Evolutionary conservation across 2,888 invertebrate genomes (phyloP).

Genomic region (Melikaiella ostensackeni): DNA sequence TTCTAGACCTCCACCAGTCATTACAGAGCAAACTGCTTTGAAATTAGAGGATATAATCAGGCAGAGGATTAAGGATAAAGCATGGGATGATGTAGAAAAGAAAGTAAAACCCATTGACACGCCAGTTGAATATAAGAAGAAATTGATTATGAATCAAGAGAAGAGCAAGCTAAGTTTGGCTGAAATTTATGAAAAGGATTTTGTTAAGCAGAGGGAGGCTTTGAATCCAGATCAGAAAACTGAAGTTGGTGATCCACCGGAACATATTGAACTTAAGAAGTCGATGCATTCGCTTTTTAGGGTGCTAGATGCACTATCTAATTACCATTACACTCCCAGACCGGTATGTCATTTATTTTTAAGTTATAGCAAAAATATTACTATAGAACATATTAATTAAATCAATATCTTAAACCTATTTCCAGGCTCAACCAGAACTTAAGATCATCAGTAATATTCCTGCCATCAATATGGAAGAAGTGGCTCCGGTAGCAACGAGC

Average conservation of each 20-base stretch:
- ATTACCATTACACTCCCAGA: constrained; percentile 96
- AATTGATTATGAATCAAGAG: constrained; percentile 92
- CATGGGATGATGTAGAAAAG: constrained; percentile 95
- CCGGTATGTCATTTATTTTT: constrained; percentile 76
- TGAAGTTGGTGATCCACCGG: constrained; percentile 83
- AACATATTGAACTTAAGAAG: constrained; percentile 87
- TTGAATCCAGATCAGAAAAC: constrained; percentile 80
- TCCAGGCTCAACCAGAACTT: constrained; percentile 88
- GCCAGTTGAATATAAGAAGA: constrained; percentile 91
- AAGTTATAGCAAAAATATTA: constrained; percentile 4
- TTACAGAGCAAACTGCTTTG: constrained; percentile 93
- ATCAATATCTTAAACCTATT: constrained; percentile 43
- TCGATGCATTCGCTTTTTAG: constrained; percentile 87
- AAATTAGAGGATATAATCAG: constrained; percentile 94
- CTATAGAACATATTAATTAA: constrained; percentile 26
- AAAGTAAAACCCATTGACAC: constrained; percentile 92
- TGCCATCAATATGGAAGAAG: constrained; percentile 96
- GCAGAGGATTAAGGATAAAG: constrained; percentile 94
- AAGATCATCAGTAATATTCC: constrained; percentile 95
- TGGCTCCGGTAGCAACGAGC: constrained; percentile 92
- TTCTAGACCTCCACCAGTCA: constrained; percentile 90
- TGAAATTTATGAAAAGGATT: constrained; percentile 95
- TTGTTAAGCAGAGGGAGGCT: constrained; percentile 83
- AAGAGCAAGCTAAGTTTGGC: constrained; percentile 96
- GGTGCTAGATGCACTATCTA: constrained; percentile 94